Conservation (phyloP, 2,113 vertebrate species). For the Vicugna pacos region DNA sequence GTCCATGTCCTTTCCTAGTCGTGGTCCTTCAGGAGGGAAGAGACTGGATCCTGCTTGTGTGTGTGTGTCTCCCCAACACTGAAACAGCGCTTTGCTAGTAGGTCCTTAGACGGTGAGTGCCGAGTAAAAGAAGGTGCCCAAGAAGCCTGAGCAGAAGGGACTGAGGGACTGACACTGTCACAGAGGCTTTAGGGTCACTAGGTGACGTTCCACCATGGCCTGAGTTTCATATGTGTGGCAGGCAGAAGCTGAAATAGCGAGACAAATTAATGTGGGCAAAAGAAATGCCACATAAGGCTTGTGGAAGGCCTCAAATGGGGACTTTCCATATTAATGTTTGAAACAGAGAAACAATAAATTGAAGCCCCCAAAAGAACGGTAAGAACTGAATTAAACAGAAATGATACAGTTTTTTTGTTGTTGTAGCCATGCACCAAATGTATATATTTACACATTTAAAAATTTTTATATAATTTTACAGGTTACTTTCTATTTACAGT, state of each 20-base stretch:
- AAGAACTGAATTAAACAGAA: slow-evolving; percentile 61
- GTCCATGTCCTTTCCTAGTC: background rate
- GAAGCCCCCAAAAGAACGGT: slow-evolving; percentile 51
- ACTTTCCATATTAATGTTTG: background rate
- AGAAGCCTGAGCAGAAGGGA: slow-evolving; percentile 58
- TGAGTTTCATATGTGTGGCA: background rate
- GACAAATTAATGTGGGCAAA: slow-evolving; percentile 42
- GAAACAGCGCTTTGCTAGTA: background rate
- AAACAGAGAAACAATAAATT: slow-evolving; percentile 69
- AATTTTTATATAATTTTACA: background rate
- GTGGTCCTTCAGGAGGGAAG: background rate
- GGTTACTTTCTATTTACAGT: background rate
- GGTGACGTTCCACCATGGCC: background rate
- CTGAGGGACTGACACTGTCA: slow-evolving; percentile 49
- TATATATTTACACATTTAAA: background rate
- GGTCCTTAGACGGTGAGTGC: background rate
- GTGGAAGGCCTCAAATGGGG: background rate
- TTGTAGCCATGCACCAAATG: background rate
- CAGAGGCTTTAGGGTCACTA: slow-evolving; percentile 41
- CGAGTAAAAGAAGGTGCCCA: background rate
- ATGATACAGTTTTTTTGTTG: background rate
- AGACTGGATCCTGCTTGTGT: background rate
- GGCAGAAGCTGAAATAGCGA: slow-evolving; percentile 59
- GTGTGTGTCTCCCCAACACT: background rate
- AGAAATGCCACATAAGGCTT: background rate